Conservation (phyloP, 2,113 vertebrate species). For the Scomber scombrus region DNA sequence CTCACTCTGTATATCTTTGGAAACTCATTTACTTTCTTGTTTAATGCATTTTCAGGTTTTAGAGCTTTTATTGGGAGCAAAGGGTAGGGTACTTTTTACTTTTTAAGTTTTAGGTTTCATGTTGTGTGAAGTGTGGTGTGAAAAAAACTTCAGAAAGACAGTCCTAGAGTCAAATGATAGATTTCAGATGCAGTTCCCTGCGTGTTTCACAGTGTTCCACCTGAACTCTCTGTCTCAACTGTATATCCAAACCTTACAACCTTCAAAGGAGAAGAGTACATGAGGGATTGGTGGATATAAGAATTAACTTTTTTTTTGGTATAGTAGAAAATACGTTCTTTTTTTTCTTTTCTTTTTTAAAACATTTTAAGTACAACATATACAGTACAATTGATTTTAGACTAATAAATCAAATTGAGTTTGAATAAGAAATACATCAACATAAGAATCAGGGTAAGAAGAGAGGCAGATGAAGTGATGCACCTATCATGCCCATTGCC, state of each 20-base stretch:
- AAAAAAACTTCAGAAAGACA: constrained; percentile 44
- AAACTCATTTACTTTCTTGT: constrained; percentile 15
- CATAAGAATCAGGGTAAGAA: too few relatives aligned
- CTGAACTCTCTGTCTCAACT: constrained; percentile 12
- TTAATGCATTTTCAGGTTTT: constrained; percentile 12
- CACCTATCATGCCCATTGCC: too few relatives aligned
- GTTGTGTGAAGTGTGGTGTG: constrained; percentile 32
- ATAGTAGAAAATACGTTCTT: too few relatives aligned
- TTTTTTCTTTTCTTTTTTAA: too few relatives aligned
- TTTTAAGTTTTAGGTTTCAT: constrained; percentile 34
- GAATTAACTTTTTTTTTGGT: not conserved
- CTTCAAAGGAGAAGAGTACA: constrained; percentile 14
- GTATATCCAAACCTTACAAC: constrained; percentile 1
- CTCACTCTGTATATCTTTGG: constrained; percentile 8
- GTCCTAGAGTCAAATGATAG: constrained; percentile 23
- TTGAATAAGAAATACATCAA: not conserved
- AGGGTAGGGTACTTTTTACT: not conserved
- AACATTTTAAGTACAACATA: not conserved
- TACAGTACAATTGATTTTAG: not conserved
- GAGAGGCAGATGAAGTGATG: too few relatives aligned
- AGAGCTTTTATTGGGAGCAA: constrained; percentile 1
- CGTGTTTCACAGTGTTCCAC: not conserved
- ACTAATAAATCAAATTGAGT: too few relatives aligned
- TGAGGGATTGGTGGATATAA: not conserved
- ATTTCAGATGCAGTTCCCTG: constrained; percentile 19